Conservation (phyloP, 2,797 vertebrate species). For the Xiphophorus birchmanni region DNA sequence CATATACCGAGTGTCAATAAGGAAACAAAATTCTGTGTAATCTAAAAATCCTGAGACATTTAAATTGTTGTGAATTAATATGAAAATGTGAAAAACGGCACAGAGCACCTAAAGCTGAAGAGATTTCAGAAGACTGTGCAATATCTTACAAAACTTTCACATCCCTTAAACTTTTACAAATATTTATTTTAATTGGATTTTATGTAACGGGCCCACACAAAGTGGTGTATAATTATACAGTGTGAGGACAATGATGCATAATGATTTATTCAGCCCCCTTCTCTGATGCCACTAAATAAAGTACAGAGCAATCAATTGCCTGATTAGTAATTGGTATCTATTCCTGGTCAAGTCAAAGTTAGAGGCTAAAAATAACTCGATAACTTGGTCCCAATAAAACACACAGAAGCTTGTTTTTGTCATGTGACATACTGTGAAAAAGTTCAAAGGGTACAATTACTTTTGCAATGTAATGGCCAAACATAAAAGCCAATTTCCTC, state of each 20-base stretch:
- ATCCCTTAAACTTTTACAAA: not conserved
- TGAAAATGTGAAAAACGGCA: constrained; percentile 12
- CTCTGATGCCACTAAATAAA: not conserved
- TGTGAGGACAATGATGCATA: not conserved
- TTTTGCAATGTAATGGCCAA: constrained; percentile 31
- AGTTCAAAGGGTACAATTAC: not conserved
- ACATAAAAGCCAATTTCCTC: constrained; percentile 48
- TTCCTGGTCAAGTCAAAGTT: not conserved
- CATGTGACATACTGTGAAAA: not conserved
- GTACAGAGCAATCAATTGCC: not conserved
- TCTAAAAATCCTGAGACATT: constrained; percentile 29
- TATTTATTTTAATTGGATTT: not conserved
- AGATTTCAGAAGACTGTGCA: not conserved
- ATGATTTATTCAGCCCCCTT: not conserved
- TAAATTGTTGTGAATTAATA: constrained; percentile 10
- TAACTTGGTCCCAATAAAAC: not conserved
- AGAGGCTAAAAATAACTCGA: not conserved
- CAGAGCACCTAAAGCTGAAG: constrained; percentile 12
- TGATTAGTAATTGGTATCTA: not conserved
- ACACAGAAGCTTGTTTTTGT: not conserved
- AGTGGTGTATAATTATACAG: too few species aligned
- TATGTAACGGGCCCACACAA: not conserved
- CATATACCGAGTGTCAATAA: constrained; percentile 55
- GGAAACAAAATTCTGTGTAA: constrained; percentile 9
- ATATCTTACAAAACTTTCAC: not conserved